A percentile compares a stretch with the other conserved stretches of the same genome.
These are phyloP conservation scores for Pteropus alecto DNA, from an alignment of 2,113 vertebrate species.

Conservation along the genomic window DNA sequence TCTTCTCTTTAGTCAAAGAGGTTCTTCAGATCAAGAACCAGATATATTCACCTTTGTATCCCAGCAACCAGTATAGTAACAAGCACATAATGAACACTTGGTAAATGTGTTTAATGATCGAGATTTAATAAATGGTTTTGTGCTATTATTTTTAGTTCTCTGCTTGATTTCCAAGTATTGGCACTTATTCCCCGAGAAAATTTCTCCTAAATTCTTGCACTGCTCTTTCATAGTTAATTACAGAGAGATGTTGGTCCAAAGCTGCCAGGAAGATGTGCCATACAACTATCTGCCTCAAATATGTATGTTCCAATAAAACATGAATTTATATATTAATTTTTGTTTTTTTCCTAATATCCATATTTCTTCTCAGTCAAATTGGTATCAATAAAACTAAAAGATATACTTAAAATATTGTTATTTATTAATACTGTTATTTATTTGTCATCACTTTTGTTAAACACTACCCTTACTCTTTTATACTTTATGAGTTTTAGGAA, in stretches of 20 bases:
- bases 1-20: background rate
- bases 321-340: background rate
- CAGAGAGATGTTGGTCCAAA: background rate
- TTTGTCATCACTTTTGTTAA: background rate
- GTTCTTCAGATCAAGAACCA: background rate
- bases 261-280: background rate
- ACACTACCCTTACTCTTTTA: background rate
- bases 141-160: background rate
- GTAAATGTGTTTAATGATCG: background rate
- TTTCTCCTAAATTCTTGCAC: background rate
- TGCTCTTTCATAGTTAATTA: background rate
- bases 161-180: background rate
- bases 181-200: background rate
- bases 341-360: background rate
- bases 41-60: background rate
- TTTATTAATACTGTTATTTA: background rate
- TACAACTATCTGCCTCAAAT: background rate
- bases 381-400: background rate
- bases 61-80: background rate
- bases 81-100: background rate
- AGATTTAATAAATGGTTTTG: background rate
- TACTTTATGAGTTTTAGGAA: background rate
- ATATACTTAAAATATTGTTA: background rate
- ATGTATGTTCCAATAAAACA: background rate
- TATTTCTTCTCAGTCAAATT: background rate